Evolutionary conservation across 2,888 invertebrate species (phyloP).

Genomic region (Mythimna lalbum): DNA sequence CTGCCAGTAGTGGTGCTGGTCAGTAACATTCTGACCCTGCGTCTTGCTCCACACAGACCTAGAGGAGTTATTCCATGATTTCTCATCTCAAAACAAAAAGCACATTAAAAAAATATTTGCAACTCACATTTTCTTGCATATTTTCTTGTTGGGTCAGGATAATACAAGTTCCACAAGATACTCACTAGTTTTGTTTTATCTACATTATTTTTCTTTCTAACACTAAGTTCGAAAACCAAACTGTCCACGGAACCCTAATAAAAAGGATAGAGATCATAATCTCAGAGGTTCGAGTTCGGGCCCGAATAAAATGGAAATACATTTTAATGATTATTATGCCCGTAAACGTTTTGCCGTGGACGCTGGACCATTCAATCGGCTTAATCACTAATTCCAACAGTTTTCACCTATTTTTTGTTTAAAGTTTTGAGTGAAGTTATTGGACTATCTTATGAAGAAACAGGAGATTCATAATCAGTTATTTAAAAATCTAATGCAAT

Average conservation of each 20-base stretch:
- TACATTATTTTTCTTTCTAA: background rate
- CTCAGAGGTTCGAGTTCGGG: slow-evolving; percentile 83
- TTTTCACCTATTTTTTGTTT: slow-evolving; percentile 80
- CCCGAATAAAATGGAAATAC: slow-evolving; percentile 88
- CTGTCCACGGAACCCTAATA: slow-evolving; percentile 77
- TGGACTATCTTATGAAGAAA: slow-evolving; percentile 28
- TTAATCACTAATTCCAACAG: slow-evolving; percentile 79
- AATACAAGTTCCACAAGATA: background rate
- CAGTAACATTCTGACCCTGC: too few species aligned
- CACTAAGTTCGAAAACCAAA: slow-evolving; percentile 11
- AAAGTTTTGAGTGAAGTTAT: slow-evolving; percentile 34
- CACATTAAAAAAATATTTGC: too few species aligned
- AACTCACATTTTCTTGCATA: too few species aligned
- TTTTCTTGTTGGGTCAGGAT: too few species aligned
- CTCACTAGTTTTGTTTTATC: too few species aligned
- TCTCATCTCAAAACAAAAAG: too few species aligned
- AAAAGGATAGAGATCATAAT: slow-evolving; percentile 88
- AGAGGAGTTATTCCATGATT: too few species aligned
- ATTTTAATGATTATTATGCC: slow-evolving; percentile 89
- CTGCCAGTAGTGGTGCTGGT: too few species aligned
- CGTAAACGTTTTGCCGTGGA: slow-evolving; percentile 85
- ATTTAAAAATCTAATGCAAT: background rate
- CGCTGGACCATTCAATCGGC: slow-evolving; percentile 79
- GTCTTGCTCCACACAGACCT: too few species aligned
- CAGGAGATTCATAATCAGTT: background rate